phyloP scores from a whole-genome alignment of 2,113 vertebrate genomes.

The Columba livia region DNA sequence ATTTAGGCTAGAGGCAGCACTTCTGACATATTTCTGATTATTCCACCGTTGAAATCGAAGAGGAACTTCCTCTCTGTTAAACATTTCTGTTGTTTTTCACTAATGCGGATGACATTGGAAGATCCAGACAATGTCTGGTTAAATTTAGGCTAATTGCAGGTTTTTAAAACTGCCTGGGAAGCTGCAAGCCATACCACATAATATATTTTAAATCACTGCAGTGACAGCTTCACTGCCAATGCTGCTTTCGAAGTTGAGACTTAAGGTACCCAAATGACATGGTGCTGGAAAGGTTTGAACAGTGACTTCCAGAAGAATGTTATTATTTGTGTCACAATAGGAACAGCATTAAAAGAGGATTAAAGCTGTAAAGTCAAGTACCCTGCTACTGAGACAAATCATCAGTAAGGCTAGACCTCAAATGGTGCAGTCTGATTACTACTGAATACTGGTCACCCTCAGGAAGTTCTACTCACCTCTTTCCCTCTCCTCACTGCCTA shows the following conservation, averaged over 20 bases:
- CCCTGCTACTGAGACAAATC: not conserved
- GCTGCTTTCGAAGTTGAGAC: not conserved
- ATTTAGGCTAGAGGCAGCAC: not conserved
- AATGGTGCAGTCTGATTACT: not conserved
- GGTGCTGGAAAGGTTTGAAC: not conserved
- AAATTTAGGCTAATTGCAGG: not conserved
- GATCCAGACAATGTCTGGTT: not conserved
- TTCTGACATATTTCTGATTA: not conserved
- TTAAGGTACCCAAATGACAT: not conserved
- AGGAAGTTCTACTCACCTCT: not conserved
- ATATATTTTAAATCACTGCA: not conserved
- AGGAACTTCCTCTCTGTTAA: not conserved
- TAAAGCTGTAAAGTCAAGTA: not conserved
- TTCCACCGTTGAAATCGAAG: not conserved
- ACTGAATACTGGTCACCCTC: not conserved
- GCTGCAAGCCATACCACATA: not conserved
- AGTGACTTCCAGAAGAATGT: not conserved
- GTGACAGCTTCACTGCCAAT: not conserved
- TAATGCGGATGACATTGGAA: not conserved
- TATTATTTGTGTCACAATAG: not conserved
- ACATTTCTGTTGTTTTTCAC: not conserved
- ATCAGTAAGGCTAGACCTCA: not conserved
- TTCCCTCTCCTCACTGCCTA: not conserved
- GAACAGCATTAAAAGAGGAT: not conserved
- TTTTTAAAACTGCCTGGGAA: not conserved